Base-by-base conservation (phyloP, 2,797 vertebrate genomes). In the Sebastes diploproa region DNA sequence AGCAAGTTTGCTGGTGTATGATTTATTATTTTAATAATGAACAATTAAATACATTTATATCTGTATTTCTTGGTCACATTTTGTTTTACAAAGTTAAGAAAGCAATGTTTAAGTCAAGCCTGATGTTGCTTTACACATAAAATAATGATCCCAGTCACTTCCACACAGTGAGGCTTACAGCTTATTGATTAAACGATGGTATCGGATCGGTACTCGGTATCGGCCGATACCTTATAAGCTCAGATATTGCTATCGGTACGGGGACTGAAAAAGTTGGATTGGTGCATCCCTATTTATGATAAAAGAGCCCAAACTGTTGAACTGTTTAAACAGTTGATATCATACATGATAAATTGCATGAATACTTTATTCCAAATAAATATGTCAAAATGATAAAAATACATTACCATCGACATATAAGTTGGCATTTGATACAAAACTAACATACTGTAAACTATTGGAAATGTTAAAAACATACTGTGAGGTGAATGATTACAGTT, bases 361-460 rank as follows among this genome's bases (percentile, higher is more conserved):
- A 61, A 42, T 46, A 38, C n/a, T 75, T 69, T 67, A 75, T 65
- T 74, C 2, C 32, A 29, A 46, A 71, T 46, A 71, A 71, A 79
- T 50, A 65, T 36, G 6, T 16, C 2, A 22, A 63, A 18, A 68
- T 36, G 1, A 63, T 16, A 67, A 56, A 72, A 12, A 2, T 36
- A 20, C 3, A 34, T 54, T 3, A 71, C 5, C 22, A 61, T 11
- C 20, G 0, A 1, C 42, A 60, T 12, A 36, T 6, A 29, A 54
- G 2, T 23, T 56, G 6, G 3, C 4, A 64, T 68, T 30, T 22
- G 5, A 50, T 36, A 54, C 5, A 13, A 68, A 80, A 50, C 13
- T 42, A 74, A 65, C 7, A 29, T 9, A 29, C 1, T 32, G 2
- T 29, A 54, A 52, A 55, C 14, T 5, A 12, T 18, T 8, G 11